phyloP scores from a whole-genome alignment of 2,113 vertebrate species.

The Pelobates fuscus region DNA sequence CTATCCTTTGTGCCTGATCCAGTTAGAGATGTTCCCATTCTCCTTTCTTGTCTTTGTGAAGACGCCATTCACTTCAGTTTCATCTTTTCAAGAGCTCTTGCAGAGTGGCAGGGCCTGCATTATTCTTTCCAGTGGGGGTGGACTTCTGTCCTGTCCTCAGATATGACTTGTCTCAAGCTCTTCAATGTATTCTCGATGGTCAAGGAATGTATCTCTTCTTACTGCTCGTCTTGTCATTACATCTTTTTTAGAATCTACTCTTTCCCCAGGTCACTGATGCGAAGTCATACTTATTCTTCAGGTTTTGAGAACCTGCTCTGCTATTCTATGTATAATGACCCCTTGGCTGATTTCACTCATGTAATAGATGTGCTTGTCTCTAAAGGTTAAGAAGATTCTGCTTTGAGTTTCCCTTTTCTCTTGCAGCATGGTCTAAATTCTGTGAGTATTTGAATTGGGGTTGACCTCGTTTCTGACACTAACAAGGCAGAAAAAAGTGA shows the following conservation, averaged over 20 bases:
- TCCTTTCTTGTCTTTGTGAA: constrained; percentile 1
- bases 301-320: background rate
- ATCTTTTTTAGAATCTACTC: background rate
- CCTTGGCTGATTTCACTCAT: too few species aligned
- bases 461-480: background rate
- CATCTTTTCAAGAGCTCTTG: constrained; percentile 1
- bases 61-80: constrained; percentile 1
- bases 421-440: too few species aligned
- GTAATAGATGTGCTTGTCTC: background rate
- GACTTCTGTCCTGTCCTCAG: background rate
- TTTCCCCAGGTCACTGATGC: background rate
- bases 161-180: too few species aligned
- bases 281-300: background rate
- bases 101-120: background rate
- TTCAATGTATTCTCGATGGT: too few species aligned
- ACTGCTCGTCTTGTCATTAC: background rate
- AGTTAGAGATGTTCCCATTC: background rate
- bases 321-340: too few species aligned
- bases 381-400: background rate
- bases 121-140: constrained; percentile 2
- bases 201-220: too few species aligned
- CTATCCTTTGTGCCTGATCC: constrained; percentile 2
- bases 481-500: background rate
- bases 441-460: too few species aligned
- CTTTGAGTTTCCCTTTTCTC: background rate